A percentile compares a stretch with the other conserved stretches of the same genome.
phyloP scores from a whole-genome alignment of 2,888 invertebrate genomes.

The Tholera decimalis region DNA sequence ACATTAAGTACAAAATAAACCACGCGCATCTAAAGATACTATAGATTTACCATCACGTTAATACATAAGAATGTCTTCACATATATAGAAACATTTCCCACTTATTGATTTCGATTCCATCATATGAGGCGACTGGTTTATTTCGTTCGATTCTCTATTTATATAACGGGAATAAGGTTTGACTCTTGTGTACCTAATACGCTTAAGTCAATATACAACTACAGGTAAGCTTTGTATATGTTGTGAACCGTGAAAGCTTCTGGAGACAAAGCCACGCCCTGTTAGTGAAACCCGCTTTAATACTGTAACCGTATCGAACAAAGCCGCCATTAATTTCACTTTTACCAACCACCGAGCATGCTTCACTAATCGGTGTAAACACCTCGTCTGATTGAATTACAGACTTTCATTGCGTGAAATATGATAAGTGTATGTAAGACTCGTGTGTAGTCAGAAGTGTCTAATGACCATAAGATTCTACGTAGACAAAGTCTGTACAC shows the following conservation, averaged over 20 bases:
- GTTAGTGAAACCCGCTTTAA: conserved; percentile 71
- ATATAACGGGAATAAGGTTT: conserved; percentile 13
- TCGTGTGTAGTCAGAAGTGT: conserved; percentile 37
- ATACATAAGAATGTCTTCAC: not conserved
- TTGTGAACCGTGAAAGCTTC: conserved; percentile 66
- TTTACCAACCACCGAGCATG: conserved; percentile 80
- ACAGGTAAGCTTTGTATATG: conserved; percentile 35
- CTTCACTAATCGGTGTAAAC: conserved; percentile 83
- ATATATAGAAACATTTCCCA: conserved; percentile 4
- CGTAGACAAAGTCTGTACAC: not conserved
- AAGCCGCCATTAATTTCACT: conserved; percentile 81
- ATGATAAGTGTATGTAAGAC: conserved; percentile 63
- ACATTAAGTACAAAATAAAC: not conserved
- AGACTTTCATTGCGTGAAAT: conserved; percentile 80
- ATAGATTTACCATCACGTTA: not conserved
- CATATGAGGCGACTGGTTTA: conserved; percentile 33
- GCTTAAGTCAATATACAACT: conserved; percentile 26
- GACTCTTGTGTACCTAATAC: conserved; percentile 30
- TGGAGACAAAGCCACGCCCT: conserved; percentile 68
- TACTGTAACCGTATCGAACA: conserved; percentile 69
- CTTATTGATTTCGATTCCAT: conserved; percentile 44
- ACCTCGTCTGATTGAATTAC: conserved; percentile 80
- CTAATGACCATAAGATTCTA: conserved; percentile 6
- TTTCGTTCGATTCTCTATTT: conserved; percentile 33
- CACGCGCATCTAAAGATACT: not conserved